These are phyloP conservation scores for Amiota mariae DNA, from an alignment of 2,888 invertebrate genomes.

Conservation along the genomic window DNA sequence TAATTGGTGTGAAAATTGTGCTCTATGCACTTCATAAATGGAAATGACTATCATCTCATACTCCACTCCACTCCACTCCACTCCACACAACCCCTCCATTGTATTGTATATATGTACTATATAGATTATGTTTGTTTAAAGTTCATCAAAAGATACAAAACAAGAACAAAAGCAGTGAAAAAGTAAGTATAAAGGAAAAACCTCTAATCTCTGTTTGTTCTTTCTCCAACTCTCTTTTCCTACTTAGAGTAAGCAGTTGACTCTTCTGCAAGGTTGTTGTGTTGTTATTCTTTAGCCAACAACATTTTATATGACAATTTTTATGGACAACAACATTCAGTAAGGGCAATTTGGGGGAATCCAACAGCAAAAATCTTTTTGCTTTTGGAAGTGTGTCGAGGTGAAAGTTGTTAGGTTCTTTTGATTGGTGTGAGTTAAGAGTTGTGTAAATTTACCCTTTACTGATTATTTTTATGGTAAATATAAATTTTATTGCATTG, in stretches of 20 bases:
- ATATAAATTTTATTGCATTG: conserved; percentile 21
- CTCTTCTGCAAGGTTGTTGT: too few relatives aligned
- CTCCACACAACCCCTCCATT: not conserved
- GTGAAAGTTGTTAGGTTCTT: not conserved
- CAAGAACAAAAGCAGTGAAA: not conserved
- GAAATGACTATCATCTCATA: too few relatives aligned
- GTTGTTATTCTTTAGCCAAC: too few relatives aligned
- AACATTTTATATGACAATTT: conserved; percentile 3
- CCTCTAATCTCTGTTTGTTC: conserved; percentile 24
- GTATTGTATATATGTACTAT: not conserved
- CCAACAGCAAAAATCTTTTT: too few relatives aligned
- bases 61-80: not conserved
- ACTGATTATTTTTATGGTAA: conserved; percentile 26
- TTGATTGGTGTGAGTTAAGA: not conserved
- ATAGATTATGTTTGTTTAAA: not conserved
- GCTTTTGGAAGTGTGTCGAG: not conserved
- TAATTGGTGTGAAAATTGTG: conserved; percentile 35
- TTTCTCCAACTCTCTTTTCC: not conserved
- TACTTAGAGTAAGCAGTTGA: too few relatives aligned
- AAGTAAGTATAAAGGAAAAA: not conserved
- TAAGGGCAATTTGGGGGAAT: too few relatives aligned
- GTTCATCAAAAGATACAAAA: conserved; percentile 18
- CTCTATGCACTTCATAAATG: conserved; percentile 5
- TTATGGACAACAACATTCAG: not conserved
- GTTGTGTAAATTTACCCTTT: conserved; percentile 16